phyloP scores from a whole-genome alignment of 1,140 invertebrate genomes.

The Nasonia longicornis region DNA sequence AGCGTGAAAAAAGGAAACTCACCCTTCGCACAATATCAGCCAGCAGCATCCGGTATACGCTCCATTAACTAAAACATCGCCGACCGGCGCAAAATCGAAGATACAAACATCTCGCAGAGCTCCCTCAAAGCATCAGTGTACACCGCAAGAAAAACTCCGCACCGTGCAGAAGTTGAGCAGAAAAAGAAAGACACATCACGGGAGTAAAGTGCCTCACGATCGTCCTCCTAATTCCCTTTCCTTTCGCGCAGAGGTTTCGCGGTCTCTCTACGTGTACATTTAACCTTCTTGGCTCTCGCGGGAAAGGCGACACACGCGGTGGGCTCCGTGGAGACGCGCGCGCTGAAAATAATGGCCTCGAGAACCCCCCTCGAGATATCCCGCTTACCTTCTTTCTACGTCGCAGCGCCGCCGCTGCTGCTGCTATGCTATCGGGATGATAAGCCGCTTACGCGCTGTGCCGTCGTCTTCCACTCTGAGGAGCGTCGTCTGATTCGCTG shows the following conservation, averaged over 20 bases:
- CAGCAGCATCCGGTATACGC: no score
- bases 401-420: no score
- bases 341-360: conserved; percentile 24
- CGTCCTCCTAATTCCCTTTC: conserved; percentile 6
- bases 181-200: background rate
- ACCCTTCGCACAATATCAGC: no score
- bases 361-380: conserved; percentile 11
- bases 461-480: background rate
- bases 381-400: background rate
- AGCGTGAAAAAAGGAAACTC: no score
- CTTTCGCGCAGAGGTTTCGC: background rate
- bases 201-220: background rate
- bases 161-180: background rate
- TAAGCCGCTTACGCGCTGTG: conserved; percentile 50
- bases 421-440: background rate
- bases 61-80: no score
- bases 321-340: background rate
- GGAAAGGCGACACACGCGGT: background rate
- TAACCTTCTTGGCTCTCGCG: background rate
- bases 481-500: background rate
- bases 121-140: no score
- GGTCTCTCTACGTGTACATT: background rate
- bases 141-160: background rate
- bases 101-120: no score
- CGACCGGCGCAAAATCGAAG: no score